Base-by-base conservation (phyloP, 2,888 invertebrate genomes). In the Xestoiulus laeticollis region DNA sequence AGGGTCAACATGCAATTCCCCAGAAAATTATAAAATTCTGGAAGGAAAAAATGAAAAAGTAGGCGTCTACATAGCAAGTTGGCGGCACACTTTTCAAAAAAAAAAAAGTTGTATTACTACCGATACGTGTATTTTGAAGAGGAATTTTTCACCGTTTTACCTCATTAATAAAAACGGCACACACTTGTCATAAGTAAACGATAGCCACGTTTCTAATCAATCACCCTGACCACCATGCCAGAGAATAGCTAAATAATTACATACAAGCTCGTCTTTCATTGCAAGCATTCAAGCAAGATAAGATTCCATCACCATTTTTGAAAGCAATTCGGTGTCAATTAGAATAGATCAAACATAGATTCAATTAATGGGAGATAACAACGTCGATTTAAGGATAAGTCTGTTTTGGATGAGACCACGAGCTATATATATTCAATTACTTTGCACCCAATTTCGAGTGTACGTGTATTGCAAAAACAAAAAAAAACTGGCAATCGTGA, bases 401-500 rank as follows among this genome's bases (percentile, higher is more conserved):
- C 5, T 10, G 5, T 26, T 10, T 26, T 26, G 68, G 68, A 22
- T 8, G 68, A 68, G 26, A 26, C 10, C 22, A 26, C 10, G 22
- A 10, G 68, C n/a, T n/a, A n/a, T n/a, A n/a, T n/a, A 26, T 68
- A 68, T 22, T 26, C 59, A 59, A n/a, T 12, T 1, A 10, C 26
- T 68, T 1, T 68, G 68, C 26, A 12, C 59, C 22, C 68, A 68
- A 26, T 68, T 26, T 68, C 26, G 68, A 26, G n/a, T 12, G 3
- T 38, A 6, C 33, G 33, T 38, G 33, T 5, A 38, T 38, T 38
- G 2, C 6, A 16, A 14, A 14, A 48, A 14, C 14, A 10, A 4
- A 48, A 48, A 48, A 48, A 48, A 68, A 26, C 26, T 59, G n/a
- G n/a, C n/a, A 68, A 68, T 68, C 68, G 68, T 68, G 68, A 68